Evolutionary conservation across 2,113 vertebrate genomes (phyloP).

Genomic region (Neofelis nebulosa): DNA sequence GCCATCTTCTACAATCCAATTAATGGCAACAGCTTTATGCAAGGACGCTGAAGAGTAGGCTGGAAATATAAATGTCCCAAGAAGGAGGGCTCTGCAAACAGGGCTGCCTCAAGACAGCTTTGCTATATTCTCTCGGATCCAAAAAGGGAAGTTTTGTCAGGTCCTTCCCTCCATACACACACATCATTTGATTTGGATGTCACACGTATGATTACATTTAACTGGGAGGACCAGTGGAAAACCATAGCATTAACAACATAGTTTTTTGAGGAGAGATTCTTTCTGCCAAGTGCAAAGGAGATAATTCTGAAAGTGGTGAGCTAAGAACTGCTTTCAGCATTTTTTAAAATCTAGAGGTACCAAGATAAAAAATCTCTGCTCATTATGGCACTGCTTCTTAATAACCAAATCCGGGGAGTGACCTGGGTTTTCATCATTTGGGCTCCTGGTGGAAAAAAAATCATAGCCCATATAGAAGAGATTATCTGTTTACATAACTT

Average conservation of each 20-base stretch:
- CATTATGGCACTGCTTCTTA: not conserved
- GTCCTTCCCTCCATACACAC: constrained; percentile 56
- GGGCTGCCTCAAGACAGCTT: not conserved
- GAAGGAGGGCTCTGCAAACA: not conserved
- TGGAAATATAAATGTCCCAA: constrained; percentile 26
- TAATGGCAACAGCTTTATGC: not conserved
- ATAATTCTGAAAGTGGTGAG: constrained; percentile 47
- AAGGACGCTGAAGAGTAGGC: not conserved
- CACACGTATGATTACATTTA: constrained; percentile 70
- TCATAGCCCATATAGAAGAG: not conserved
- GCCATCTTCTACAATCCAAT: not conserved
- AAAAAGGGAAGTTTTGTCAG: constrained; percentile 42
- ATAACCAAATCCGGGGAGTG: not conserved
- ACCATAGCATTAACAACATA: constrained; percentile 71
- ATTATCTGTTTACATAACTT: not conserved
- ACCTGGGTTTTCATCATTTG: not conserved
- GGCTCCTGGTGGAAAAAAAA: not conserved
- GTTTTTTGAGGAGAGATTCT: constrained; percentile 48
- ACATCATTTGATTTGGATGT: constrained; percentile 70
- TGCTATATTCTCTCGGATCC: not conserved
- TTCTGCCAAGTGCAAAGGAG: constrained; percentile 36
- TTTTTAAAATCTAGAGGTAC: not conserved
- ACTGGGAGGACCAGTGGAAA: constrained; percentile 68
- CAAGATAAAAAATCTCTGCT: not conserved
- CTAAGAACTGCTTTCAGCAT: not conserved